phyloP scores from a whole-genome alignment of 1,140 invertebrate genomes.

The Pteromalus puparum region DNA sequence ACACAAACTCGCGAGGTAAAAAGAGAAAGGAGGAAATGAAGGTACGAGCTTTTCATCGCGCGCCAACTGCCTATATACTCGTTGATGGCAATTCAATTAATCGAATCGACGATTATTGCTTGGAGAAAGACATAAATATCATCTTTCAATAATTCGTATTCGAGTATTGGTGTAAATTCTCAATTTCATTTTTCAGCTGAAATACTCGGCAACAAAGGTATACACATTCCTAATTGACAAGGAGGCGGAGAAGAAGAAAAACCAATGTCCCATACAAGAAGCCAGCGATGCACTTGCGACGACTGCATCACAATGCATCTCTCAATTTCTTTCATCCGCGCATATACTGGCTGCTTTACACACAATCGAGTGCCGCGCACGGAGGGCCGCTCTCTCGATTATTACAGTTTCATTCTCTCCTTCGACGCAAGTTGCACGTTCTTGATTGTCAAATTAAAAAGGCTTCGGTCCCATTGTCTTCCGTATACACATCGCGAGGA shows the following conservation, averaged over 20 bases:
- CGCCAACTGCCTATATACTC: background rate
- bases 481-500: background rate
- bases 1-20: background rate
- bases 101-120: background rate
- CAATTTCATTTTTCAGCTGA: too few species aligned
- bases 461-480: slow-evolving; percentile 22
- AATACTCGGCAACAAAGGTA: too few species aligned
- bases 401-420: slow-evolving; percentile 20
- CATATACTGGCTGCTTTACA: slow-evolving; percentile 11
- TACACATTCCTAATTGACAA: background rate
- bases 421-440: background rate
- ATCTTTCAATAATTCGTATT: too few species aligned
- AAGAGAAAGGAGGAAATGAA: slow-evolving; percentile 10
- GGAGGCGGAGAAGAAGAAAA: background rate
- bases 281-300: background rate
- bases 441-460: slow-evolving; percentile 33
- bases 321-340: slow-evolving; percentile 1
- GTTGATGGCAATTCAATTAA: background rate
- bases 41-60: background rate
- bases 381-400: slow-evolving; percentile 4
- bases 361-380: slow-evolving; percentile 9
- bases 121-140: too few species aligned
- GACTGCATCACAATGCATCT: slow-evolving; percentile 9
- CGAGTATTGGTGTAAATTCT: too few species aligned
- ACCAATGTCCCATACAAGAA: background rate